A percentile compares a stretch with the other conserved stretches of the same genome.
These are phyloP conservation scores for Yponomeuta plumbellus DNA, from an alignment of 2,888 invertebrate genomes.

Conservation along the genomic window DNA sequence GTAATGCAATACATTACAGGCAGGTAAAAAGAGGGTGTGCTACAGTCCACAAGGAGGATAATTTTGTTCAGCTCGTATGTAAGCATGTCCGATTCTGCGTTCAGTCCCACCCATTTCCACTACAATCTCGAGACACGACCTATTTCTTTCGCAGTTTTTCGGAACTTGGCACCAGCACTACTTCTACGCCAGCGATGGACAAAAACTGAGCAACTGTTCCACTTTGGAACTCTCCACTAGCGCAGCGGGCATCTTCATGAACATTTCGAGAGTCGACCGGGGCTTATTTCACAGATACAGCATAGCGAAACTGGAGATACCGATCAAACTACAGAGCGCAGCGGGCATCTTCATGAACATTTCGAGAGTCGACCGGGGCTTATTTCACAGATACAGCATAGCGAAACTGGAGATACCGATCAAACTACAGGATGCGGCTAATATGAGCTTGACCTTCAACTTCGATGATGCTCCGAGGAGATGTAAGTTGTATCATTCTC, in stretches of 20 bases:
- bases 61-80: too few relatives aligned
- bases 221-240: constrained; percentile 40
- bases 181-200: constrained; percentile 54
- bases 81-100: too few relatives aligned
- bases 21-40: too few relatives aligned
- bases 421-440: constrained; percentile 37
- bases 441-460: constrained; percentile 42
- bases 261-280: constrained; percentile 52
- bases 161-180: constrained; percentile 59
- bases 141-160: constrained; percentile 43
- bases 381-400: constrained; percentile 54
- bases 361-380: constrained; percentile 51
- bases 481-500: constrained; percentile 38
- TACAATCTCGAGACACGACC: background rate
- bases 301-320: constrained; percentile 41
- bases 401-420: constrained; percentile 40
- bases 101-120: too few relatives aligned
- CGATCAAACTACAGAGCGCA: constrained; percentile 35
- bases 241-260: constrained; percentile 45
- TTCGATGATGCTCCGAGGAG: constrained; percentile 52
- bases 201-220: constrained; percentile 52
- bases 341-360: constrained; percentile 52
- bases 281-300: constrained; percentile 57
- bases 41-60: too few relatives aligned
- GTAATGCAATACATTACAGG: too few relatives aligned